Percentiles rank a stretch among this genome's conserved stretches.
phyloP scores from a whole-genome alignment of 2,888 invertebrate species.

The Scaptodrosophila latifasciaeformis region DNA sequence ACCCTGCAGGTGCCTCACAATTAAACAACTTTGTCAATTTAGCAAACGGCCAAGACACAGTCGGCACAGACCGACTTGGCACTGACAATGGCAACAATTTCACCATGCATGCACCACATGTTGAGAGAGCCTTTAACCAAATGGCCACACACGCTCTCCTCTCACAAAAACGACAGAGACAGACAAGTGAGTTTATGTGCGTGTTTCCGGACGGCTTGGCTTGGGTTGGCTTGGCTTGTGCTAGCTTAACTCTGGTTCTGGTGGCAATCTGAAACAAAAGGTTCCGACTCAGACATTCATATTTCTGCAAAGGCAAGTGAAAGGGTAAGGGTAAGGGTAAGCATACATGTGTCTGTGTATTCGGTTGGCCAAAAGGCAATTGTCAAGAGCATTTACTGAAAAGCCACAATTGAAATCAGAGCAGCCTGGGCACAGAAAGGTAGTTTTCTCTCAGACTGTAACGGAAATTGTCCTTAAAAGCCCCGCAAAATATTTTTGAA shows the following conservation, averaged over 20 bases:
- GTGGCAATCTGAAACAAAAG: too few species aligned
- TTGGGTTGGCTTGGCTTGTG: background rate
- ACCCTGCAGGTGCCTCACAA: conserved; percentile 34
- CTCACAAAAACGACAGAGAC: background rate
- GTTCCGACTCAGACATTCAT: too few species aligned
- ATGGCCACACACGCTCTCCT: background rate
- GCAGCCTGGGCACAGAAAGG: background rate
- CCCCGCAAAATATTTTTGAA: background rate
- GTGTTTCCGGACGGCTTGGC: background rate
- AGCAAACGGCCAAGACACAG: conserved; percentile 12
- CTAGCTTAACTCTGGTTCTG: too few species aligned
- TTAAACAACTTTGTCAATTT: conserved; percentile 42
- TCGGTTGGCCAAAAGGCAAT: conserved; percentile 33
- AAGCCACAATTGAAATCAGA: conserved; percentile 22
- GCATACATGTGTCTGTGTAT: too few species aligned
- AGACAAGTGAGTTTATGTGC: background rate
- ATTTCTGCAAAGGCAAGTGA: too few species aligned
- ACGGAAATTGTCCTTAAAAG: conserved; percentile 1
- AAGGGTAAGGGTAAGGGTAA: too few species aligned
- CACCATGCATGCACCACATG: background rate
- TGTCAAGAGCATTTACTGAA: conserved; percentile 29
- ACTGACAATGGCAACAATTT: background rate
- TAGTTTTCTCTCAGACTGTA: background rate
- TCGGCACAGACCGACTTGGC: background rate
- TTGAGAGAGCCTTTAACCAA: background rate